Evolutionary conservation across 2,113 vertebrate species (phyloP).

Genomic region (Pachyramphus minor): DNA sequence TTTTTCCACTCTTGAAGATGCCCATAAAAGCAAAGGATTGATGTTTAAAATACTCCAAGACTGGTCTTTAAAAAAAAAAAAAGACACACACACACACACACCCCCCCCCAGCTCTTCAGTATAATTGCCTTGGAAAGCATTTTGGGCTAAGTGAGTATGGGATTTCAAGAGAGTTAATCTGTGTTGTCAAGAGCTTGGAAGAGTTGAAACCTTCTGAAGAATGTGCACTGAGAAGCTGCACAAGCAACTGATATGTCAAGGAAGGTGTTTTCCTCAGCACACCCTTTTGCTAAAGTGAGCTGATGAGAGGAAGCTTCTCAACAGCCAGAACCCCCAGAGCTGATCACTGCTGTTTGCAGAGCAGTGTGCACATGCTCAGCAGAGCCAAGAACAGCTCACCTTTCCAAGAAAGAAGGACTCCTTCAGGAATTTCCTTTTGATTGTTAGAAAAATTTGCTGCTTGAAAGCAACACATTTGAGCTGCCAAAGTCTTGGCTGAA

Average conservation of each 20-base stretch:
- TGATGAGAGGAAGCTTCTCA: neutral
- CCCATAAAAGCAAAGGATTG: neutral
- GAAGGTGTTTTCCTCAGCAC: neutral
- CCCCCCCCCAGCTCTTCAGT: neutral
- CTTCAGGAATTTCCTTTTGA: neutral
- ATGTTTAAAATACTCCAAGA: neutral
- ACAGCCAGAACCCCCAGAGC: neutral
- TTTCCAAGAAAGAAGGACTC: neutral
- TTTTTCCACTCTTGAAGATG: neutral
- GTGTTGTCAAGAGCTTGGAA: neutral
- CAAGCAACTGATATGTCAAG: neutral
- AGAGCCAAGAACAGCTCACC: neutral
- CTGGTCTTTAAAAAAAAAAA: neutral
- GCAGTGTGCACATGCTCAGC: accelerated
- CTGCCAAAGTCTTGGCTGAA: neutral
- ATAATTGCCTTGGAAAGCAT: neutral
- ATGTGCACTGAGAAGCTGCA: neutral
- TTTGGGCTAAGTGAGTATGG: neutral
- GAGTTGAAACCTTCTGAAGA: neutral
- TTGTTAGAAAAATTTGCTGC: neutral
- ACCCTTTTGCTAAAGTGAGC: neutral
- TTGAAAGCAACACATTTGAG: neutral
- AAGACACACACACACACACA: neutral
- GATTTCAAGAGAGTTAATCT: neutral
- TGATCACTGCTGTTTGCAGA: neutral